Conservation (phyloP, 2,888 invertebrate species). For the Lycia hirtaria region DNA sequence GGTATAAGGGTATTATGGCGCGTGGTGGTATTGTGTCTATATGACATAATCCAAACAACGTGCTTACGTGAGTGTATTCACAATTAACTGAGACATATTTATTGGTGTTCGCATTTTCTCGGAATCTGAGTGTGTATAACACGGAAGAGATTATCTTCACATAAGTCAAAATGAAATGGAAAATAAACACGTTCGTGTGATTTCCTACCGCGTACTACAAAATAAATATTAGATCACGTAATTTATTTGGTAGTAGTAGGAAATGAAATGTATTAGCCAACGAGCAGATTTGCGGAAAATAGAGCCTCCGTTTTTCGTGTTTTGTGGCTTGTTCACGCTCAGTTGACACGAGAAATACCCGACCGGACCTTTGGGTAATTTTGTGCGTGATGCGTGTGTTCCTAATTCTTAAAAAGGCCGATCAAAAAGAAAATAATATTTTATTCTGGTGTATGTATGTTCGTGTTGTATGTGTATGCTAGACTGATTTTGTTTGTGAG, state of each 20-base stretch:
- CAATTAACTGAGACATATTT: not conserved
- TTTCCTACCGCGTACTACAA: constrained; percentile 13
- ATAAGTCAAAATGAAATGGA: constrained; percentile 34
- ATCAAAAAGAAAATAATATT: no score
- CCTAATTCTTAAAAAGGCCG: not conserved
- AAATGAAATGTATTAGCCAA: not conserved
- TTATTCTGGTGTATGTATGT: no score
- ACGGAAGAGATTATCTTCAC: constrained; percentile 27
- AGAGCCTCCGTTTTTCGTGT: not conserved
- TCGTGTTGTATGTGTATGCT: no score
- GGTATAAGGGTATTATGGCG: no score
- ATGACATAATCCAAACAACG: no score
- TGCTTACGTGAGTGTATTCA: no score
- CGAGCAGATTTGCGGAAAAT: not conserved
- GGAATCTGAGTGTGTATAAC: constrained; percentile 37
- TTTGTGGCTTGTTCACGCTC: not conserved
- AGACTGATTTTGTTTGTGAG: no score
- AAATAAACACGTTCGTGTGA: constrained; percentile 38
- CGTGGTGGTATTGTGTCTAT: no score
- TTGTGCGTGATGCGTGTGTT: not conserved
- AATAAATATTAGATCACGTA: no score
- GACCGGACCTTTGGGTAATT: not conserved
- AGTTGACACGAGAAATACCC: not conserved
- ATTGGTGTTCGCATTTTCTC: constrained; percentile 21
- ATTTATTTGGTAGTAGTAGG: not conserved